These are phyloP conservation scores for Ondatra zibethicus DNA, from an alignment of 2,113 vertebrate genomes.

Conservation along the genomic window DNA sequence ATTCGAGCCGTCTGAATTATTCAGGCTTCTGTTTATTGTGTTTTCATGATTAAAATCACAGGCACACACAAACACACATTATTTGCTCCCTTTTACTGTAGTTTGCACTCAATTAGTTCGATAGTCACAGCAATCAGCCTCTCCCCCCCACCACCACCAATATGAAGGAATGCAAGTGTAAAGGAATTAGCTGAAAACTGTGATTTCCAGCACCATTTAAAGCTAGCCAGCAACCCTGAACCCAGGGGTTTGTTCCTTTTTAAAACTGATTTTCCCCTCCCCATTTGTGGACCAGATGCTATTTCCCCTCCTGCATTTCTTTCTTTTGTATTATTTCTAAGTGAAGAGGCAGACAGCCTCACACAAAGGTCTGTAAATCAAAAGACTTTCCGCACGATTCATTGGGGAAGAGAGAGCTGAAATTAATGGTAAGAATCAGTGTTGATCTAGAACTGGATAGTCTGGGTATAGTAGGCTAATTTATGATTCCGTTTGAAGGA, in stretches of 20 bases:
- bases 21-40: neutral
- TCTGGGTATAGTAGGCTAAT: neutral
- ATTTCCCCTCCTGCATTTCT: neutral
- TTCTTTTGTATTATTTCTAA: slow-evolving; percentile 49
- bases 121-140: neutral
- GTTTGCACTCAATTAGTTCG: neutral
- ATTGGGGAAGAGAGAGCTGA: neutral
- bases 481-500: neutral
- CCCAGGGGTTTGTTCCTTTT: neutral
- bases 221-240: neutral
- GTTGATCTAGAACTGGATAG: slow-evolving; percentile 54
- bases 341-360: neutral
- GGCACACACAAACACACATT: neutral
- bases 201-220: neutral
- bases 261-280: neutral
- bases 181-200: neutral
- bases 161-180: neutral
- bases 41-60: neutral
- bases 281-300: neutral
- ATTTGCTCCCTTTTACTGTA: neutral
- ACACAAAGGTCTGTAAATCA: neutral
- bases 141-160: neutral
- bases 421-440: slow-evolving; percentile 28
- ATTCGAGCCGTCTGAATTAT: slow-evolving; percentile 27
- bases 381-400: slow-evolving; percentile 35